These are phyloP conservation scores for Phylloscopus collybita DNA, from an alignment of 2,797 vertebrate genomes.

Conservation along the genomic window DNA sequence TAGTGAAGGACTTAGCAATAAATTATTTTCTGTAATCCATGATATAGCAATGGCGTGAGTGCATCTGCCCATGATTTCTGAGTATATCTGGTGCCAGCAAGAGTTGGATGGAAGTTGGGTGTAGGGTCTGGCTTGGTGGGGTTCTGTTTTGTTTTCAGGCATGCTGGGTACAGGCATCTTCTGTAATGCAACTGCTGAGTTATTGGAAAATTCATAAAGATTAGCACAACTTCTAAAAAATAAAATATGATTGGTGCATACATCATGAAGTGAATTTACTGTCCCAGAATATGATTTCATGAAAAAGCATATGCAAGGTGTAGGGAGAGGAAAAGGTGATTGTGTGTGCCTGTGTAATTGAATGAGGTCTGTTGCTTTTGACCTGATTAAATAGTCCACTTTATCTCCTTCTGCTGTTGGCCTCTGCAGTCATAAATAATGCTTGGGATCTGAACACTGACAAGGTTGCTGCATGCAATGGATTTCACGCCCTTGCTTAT, in stretches of 20 bases:
- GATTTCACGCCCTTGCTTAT: constrained; percentile 44
- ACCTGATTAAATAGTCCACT: constrained; percentile 31
- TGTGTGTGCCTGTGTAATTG: not conserved
- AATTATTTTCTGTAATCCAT: not conserved
- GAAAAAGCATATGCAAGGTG: not conserved
- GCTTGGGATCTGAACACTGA: not conserved
- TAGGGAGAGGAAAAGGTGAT: not conserved
- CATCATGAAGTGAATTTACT: not conserved
- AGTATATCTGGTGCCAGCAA: not conserved
- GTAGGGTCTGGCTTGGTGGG: not conserved
- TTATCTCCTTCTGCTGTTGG: constrained; percentile 13
- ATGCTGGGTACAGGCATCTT: not conserved
- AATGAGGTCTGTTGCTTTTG: constrained; percentile 35
- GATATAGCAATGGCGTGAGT: not conserved
- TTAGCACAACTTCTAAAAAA: not conserved
- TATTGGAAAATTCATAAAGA: not conserved
- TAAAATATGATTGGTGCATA: not conserved
- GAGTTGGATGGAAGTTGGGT: not conserved
- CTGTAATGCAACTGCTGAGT: not conserved
- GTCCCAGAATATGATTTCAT: not conserved
- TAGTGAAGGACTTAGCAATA: not conserved
- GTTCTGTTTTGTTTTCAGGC: not conserved
- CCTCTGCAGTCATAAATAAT: constrained; percentile 43
- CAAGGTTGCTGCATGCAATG: constrained; percentile 32
- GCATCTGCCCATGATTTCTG: not conserved